These are phyloP conservation scores for Augiades crinisus DNA, from an alignment of 2,888 invertebrate species.

Conservation along the genomic window DNA sequence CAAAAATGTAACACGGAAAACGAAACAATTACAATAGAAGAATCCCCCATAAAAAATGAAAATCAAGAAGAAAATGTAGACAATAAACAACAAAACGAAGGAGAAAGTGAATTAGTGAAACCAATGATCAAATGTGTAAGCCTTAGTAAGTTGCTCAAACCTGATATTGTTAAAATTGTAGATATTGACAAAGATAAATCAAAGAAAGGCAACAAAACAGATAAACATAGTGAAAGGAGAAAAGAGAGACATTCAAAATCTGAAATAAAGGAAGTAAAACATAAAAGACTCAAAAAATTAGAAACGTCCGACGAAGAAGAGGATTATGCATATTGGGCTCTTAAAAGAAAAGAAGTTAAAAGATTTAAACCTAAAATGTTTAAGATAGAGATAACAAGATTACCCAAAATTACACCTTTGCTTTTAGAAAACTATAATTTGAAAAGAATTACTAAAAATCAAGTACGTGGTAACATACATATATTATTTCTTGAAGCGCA, in stretches of 20 bases:
- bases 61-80: constrained; percentile 26
- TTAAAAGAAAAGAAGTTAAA: constrained; percentile 48
- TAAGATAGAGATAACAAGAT: constrained; percentile 44
- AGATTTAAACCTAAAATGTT: constrained; percentile 57
- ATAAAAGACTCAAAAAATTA: constrained; percentile 16
- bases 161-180: constrained; percentile 27
- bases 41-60: constrained; percentile 10
- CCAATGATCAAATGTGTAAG: constrained; percentile 67
- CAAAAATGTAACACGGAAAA: no score
- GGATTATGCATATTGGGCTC: constrained; percentile 37
- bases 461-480: no score
- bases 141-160: constrained; percentile 60
- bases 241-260: constrained; percentile 22
- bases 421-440: constrained; percentile 50
- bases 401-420: constrained; percentile 46
- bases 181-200: constrained; percentile 34
- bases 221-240: constrained; percentile 23
- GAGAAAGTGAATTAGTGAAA: constrained; percentile 33
- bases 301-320: constrained; percentile 38
- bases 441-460: constrained; percentile 46
- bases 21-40: background rate
- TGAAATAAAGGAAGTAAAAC: constrained; percentile 20
- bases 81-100: constrained; percentile 5
- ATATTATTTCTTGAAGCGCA: no score
- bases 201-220: constrained; percentile 21